Evolutionary conservation across 2,888 invertebrate genomes (phyloP).

Genomic region (Magallana nippona): DNA sequence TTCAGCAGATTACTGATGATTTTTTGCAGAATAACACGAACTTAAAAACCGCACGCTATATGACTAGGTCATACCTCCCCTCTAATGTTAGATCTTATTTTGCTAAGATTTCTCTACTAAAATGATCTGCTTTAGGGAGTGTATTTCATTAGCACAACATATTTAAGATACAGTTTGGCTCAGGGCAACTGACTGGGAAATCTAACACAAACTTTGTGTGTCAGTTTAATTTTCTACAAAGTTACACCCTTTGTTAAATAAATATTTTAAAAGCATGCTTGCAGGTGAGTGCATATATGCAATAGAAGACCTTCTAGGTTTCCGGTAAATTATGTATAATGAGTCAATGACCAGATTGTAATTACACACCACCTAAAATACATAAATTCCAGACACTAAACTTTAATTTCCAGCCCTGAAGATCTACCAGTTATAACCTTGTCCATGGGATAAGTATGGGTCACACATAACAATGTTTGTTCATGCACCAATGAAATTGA

Average conservation of each 20-base stretch:
- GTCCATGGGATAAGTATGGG: slow-evolving; percentile 1
- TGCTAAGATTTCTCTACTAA: not conserved
- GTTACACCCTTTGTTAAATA: slow-evolving; percentile 19
- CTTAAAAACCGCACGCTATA: not conserved
- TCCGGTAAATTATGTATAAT: not conserved
- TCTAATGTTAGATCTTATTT: not conserved
- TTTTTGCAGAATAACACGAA: not conserved
- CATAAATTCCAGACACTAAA: no score
- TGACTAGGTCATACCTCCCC: not conserved
- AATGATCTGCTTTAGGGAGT: slow-evolving; percentile 14
- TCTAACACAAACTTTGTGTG: not conserved
- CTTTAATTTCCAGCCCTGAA: no score
- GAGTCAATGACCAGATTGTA: not conserved
- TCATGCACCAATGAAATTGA: slow-evolving; percentile 33
- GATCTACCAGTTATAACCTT: not conserved
- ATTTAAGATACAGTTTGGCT: not conserved
- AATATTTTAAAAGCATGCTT: slow-evolving; percentile 1
- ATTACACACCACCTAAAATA: not conserved
- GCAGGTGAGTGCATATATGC: not conserved
- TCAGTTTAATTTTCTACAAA: not conserved
- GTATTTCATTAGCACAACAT: slow-evolving; percentile 4
- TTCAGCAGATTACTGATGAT: not conserved
- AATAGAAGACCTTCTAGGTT: no score
- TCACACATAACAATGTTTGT: slow-evolving; percentile 21
- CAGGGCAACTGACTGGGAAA: not conserved